phyloP scores from a whole-genome alignment of 2,113 vertebrate genomes.

The Odontophorus gujanensis region DNA sequence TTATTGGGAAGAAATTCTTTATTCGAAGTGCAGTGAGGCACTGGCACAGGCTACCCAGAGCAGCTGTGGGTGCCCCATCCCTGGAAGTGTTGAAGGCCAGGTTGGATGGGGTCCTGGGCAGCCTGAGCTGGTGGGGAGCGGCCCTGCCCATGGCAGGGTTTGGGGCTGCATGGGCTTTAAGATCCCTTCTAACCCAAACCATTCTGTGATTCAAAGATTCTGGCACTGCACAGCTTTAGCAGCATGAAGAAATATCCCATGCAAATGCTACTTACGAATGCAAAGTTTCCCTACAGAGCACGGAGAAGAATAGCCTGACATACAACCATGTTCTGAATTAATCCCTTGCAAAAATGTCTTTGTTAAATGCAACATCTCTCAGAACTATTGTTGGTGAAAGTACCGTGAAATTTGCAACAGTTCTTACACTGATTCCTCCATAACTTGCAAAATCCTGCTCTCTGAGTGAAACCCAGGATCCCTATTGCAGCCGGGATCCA shows the following conservation, averaged over 20 bases:
- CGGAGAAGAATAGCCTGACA: neutral
- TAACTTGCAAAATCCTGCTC: slow-evolving; percentile 50
- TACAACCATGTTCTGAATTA: neutral
- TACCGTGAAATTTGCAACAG: slow-evolving; percentile 11
- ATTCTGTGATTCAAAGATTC: no score
- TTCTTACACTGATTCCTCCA: slow-evolving; percentile 3
- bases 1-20: no score
- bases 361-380: slow-evolving; percentile 19
- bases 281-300: neutral
- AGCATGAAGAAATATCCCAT: slow-evolving; percentile 5
- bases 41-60: no score
- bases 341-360: slow-evolving; percentile 24
- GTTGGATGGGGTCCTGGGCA: no score
- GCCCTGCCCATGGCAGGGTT: no score
- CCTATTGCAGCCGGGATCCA: slow-evolving; percentile 35
- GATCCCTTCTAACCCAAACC: no score
- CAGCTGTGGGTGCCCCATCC: no score
- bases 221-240: neutral
- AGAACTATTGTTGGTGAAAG: slow-evolving; percentile 49
- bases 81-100: no score
- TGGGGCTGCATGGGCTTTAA: no score
- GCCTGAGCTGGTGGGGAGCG: no score
- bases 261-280: neutral
- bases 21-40: no score
- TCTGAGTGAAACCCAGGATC: slow-evolving; percentile 33